Conservation (phyloP, 2,113 vertebrate species). For the Brienomyrus longianalis region DNA sequence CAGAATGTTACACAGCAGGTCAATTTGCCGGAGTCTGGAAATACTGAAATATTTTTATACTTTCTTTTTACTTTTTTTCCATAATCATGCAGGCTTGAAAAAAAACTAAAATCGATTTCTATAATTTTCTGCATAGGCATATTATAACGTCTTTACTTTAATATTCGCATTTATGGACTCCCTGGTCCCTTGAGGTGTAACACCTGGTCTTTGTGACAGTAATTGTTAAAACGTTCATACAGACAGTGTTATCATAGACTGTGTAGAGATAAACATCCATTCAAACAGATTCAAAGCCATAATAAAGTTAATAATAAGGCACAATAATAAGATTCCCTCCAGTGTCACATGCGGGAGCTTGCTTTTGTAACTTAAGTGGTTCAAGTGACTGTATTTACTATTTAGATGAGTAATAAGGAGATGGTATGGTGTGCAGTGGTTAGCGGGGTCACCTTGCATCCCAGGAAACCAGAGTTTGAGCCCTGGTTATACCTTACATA, state of each 20-base stretch:
- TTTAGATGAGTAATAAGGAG: not conserved
- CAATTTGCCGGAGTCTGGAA: not conserved
- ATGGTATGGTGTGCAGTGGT: not conserved
- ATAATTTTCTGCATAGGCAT: not conserved
- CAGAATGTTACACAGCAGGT: too few species aligned
- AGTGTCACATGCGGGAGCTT: not conserved
- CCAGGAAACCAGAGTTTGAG: not conserved
- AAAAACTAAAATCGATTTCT: not conserved
- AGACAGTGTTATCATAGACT: not conserved
- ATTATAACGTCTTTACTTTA: not conserved
- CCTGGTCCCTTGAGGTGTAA: not conserved
- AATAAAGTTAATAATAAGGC: not conserved
- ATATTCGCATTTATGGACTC: not conserved
- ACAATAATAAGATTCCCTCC: not conserved
- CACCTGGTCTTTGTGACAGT: not conserved
- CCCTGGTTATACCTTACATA: not conserved
- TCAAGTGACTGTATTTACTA: not conserved
- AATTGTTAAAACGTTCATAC: not conserved
- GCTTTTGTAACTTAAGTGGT: not conserved
- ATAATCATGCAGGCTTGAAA: not conserved
- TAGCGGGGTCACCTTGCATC: not conserved
- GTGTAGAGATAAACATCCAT: not conserved
- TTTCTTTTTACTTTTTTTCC: not conserved
- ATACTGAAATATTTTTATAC: not conserved
- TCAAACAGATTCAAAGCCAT: not conserved